phyloP scores from a whole-genome alignment of 2,113 vertebrate genomes.

The Neogale vison region DNA sequence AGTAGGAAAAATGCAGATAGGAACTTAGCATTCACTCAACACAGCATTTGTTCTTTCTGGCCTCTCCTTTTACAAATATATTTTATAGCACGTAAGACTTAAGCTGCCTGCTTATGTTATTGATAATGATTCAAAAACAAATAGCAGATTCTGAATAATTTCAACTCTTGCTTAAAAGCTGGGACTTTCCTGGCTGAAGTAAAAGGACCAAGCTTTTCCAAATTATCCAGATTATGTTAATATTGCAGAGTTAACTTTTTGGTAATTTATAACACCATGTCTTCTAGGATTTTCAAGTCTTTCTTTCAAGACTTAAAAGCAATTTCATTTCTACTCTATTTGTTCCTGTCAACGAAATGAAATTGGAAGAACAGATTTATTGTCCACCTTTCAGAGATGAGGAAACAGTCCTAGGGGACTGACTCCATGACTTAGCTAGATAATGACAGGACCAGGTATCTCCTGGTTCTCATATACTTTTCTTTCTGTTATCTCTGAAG shows the following conservation, averaged over 20 bases:
- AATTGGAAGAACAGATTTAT: background rate
- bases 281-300: background rate
- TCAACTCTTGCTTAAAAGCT: background rate
- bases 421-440: background rate
- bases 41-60: conserved; percentile 17
- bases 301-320: background rate
- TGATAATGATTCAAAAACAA: conserved; percentile 57
- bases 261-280: background rate
- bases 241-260: background rate
- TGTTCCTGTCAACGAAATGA: background rate
- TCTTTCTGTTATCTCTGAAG: background rate
- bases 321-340: background rate
- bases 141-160: background rate
- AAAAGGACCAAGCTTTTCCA: background rate
- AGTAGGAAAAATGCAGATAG: background rate
- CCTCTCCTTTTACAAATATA: conserved; percentile 57
- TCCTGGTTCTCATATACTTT: background rate
- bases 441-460: background rate
- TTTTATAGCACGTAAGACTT: conserved; percentile 21
- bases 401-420: background rate
- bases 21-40: conserved; percentile 21
- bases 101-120: conserved; percentile 30
- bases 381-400: background rate
- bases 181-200: conserved; percentile 31
- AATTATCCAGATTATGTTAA: background rate